Percentiles rank a stretch among this genome's conserved stretches.
These are phyloP conservation scores for Dryadula phaetusa DNA, from an alignment of 2,888 invertebrate genomes.

Conservation along the genomic window DNA sequence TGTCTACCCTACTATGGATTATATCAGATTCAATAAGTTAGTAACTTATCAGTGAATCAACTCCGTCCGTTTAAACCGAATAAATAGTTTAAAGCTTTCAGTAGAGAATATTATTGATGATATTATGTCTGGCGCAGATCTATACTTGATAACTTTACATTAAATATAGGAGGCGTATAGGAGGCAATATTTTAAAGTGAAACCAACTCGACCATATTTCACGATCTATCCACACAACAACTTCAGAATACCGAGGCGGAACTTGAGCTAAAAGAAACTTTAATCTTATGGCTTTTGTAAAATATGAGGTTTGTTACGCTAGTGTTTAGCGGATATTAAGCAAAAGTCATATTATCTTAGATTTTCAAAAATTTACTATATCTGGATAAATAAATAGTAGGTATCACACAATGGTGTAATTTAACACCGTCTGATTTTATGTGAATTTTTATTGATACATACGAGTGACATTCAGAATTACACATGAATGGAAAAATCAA, in stretches of 20 bases:
- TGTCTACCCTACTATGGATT: too few species aligned
- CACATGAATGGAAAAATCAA: too few species aligned
- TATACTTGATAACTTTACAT: neutral
- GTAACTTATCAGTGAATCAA: too few species aligned
- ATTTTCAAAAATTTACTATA: neutral
- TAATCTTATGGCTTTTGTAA: conserved; percentile 53
- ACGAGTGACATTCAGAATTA: too few species aligned
- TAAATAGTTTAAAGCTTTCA: conserved; percentile 1
- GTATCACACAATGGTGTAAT: too few species aligned
- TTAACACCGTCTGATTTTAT: too few species aligned
- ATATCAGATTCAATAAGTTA: too few species aligned
- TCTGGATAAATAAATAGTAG: too few species aligned
- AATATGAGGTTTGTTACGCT: conserved; percentile 34
- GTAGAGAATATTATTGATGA: conserved; percentile 1
- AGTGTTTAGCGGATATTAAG: conserved; percentile 5
- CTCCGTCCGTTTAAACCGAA: neutral
- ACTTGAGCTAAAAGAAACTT: conserved; percentile 53
- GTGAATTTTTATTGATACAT: too few species aligned
- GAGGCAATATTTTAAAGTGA: conserved; percentile 18
- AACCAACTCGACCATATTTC: conserved; percentile 53
- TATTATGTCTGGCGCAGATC: neutral
- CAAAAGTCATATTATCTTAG: neutral
- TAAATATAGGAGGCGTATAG: conserved; percentile 7
- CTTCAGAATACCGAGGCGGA: conserved; percentile 50
- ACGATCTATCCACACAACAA: conserved; percentile 56